phyloP scores from a whole-genome alignment of 2,113 vertebrate genomes.

The Struthidea cinerea region DNA sequence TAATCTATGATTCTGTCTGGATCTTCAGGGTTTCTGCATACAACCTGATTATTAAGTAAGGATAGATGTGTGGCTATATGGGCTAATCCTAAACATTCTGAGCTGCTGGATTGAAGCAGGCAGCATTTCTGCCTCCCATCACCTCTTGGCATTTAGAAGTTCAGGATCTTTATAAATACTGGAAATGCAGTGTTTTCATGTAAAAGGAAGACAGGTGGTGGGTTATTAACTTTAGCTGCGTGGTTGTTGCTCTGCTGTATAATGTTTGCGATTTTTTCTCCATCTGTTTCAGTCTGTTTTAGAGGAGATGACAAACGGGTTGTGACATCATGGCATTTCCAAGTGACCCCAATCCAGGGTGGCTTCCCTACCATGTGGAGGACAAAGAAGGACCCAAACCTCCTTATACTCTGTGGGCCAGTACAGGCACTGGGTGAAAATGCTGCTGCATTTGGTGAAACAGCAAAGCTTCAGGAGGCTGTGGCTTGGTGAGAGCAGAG shows the following conservation, averaged over 20 bases:
- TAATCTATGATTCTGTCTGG: neutral
- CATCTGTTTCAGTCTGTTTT: neutral
- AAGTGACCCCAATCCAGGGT: neutral
- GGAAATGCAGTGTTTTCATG: neutral
- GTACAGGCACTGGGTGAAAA: neutral
- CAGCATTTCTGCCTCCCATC: neutral
- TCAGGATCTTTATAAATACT: neutral
- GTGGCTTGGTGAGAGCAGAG: neutral
- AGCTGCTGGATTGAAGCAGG: neutral
- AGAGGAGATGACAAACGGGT: neutral
- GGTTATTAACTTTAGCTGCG: neutral
- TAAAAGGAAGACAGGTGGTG: neutral
- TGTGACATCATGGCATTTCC: neutral
- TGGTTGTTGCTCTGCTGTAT: neutral
- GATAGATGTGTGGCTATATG: neutral
- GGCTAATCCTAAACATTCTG: neutral
- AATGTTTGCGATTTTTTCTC: neutral
- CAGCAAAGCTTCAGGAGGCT: neutral
- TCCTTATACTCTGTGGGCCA: neutral
- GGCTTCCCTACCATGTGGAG: neutral
- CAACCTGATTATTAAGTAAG: neutral
- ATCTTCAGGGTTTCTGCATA: neutral
- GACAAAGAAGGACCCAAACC: neutral
- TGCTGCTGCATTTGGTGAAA: neutral
- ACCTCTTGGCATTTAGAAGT: neutral